Conservation (phyloP, 2,888 invertebrate genomes). For the Hirudinaria manillensis region DNA sequence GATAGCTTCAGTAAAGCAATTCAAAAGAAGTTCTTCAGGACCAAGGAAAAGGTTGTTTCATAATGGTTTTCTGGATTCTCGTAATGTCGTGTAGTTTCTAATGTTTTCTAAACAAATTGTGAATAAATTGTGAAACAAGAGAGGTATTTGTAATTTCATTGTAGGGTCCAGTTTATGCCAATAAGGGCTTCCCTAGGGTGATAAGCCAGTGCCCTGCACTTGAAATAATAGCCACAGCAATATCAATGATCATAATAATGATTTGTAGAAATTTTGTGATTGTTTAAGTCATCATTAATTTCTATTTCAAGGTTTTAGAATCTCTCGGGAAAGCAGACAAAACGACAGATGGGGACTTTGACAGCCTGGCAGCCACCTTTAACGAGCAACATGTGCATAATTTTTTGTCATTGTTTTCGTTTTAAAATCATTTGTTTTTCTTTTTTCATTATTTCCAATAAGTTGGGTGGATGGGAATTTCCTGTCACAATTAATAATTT, state of each 20-base stretch:
- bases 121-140: too few relatives aligned
- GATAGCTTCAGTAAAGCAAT: conserved; percentile 20
- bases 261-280: not conserved
- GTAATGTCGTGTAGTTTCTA: not conserved
- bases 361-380: conserved; percentile 12
- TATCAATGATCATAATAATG: not conserved
- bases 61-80: not conserved
- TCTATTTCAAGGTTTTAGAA: conserved; percentile 18
- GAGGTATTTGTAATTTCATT: too few relatives aligned
- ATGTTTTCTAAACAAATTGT: not conserved
- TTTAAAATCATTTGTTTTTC: not conserved
- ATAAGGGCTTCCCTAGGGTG: too few relatives aligned
- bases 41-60: conserved; percentile 27
- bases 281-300: not conserved
- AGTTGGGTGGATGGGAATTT: too few relatives aligned
- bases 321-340: conserved; percentile 26
- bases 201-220: not conserved
- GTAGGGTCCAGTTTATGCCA: too few relatives aligned
- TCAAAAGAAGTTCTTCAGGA: conserved; percentile 24
- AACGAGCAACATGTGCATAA: conserved; percentile 20
- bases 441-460: not conserved
- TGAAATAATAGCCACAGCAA: not conserved
- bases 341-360: conserved; percentile 28
- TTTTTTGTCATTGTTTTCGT: too few relatives aligned
- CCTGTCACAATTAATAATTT: not conserved